Base-by-base conservation (phyloP, 2,888 invertebrate species). In the Drosophila emarginata region DNA sequence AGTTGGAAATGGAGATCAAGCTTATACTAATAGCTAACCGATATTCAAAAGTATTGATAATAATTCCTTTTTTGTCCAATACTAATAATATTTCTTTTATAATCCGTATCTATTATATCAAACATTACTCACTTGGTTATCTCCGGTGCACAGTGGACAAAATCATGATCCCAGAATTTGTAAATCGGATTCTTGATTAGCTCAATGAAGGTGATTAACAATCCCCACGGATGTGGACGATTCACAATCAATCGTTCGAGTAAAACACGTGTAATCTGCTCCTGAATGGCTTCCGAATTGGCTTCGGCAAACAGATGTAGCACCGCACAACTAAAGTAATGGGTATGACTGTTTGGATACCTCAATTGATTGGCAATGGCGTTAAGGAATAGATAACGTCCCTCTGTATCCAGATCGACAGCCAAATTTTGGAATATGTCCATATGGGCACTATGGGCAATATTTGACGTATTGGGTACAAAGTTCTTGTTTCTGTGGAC, bases 401-500 rank as follows among this genome's bases (percentile, higher is more conserved):
- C 99, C 93, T 99, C 99, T 11, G 97, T 98, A 91, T 99, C 99
- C 75, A 99, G 94, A 92, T 99, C 98, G 0, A 99, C 99, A 0
- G 98, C 98, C 80, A 99, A 94, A 93, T 99, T 99, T 93, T 99
- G 99, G 94, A 99, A 99, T 81, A 99, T 99, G 92, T 99, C 99
- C 99, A 99, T 99, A 92, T 98, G 99, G 0, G 99, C 96, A 36
- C 98, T 98, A 91, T 99, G 99, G 1, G 98, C 97, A 76, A 99
- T 99, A n/a, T 98, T 99, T 52, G 97, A 95, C 95, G 98, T 98
- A 90, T 96, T 98, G 0, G 99, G 98, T 1, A 97, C 96, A 85
- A 96, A 96, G 54, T 97, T 96, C 92, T 98, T 98, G 85, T 95
- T 95, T 71, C 98, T 95, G 32, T 23, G 11, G 32, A 57, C 23